Conservation (phyloP, 1,140 invertebrate genomes). For the Drosophila simulans region DNA sequence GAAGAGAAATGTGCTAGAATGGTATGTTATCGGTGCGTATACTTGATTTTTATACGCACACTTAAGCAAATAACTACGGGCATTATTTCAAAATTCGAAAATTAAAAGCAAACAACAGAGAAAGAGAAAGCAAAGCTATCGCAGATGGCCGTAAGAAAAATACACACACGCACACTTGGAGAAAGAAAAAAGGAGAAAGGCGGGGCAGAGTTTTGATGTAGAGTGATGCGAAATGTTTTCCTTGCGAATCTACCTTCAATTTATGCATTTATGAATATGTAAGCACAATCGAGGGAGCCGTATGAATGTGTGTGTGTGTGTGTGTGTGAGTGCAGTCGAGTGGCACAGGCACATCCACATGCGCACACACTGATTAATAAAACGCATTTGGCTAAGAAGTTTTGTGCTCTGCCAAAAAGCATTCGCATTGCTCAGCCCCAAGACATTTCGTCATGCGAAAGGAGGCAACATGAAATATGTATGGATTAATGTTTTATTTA, state of each 20-base stretch:
- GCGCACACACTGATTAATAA: conserved; percentile 74
- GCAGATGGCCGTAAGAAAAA: conserved; percentile 67
- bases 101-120: conserved; percentile 78
- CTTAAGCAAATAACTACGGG: conserved; percentile 82
- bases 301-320: conserved; percentile 41
- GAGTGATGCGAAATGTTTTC: conserved; percentile 82
- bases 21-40: conserved; percentile 79
- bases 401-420: conserved; percentile 52
- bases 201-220: conserved; percentile 69
- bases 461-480: conserved; percentile 39
- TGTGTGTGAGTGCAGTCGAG: conserved; percentile 60
- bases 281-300: conserved; percentile 64
- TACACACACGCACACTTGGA: conserved; percentile 15
- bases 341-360: conserved; percentile 41
- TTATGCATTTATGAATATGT: conserved; percentile 84
- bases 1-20: conserved; percentile 52
- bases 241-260: conserved; percentile 82
- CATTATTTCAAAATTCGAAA: conserved; percentile 83
- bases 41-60: conserved; percentile 83
- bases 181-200: neutral
- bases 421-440: conserved; percentile 45
- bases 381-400: conserved; percentile 78
- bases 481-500: conserved; percentile 52
- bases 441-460: conserved; percentile 48
- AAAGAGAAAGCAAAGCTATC: conserved; percentile 9